phyloP scores from a whole-genome alignment of 2,888 invertebrate genomes.

The Julus scanicus region DNA sequence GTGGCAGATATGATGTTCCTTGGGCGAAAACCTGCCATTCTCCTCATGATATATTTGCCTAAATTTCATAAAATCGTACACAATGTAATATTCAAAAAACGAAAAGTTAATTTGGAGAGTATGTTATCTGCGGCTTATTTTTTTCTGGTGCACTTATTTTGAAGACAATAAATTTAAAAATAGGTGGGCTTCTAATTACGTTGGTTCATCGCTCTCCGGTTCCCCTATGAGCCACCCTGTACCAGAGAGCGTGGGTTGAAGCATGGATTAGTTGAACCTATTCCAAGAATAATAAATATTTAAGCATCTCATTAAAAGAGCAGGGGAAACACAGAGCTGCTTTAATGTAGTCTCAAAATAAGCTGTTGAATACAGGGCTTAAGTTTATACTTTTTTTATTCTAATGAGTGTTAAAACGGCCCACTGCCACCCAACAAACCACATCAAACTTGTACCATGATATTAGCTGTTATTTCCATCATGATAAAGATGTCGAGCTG shows the following conservation, averaged over 20 bases:
- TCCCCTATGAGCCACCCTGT: not conserved
- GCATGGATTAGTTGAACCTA: not conserved
- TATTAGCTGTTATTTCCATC: not conserved
- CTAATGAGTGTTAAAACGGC: not conserved
- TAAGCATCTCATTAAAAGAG: not conserved
- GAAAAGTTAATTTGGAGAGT: not conserved
- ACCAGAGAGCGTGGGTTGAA: not conserved
- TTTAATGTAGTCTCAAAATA: not conserved
- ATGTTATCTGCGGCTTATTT: not conserved
- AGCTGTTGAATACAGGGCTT: not conserved
- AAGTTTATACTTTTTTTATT: not conserved
- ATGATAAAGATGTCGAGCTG: not conserved
- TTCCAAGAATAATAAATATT: not conserved
- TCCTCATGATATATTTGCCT: not conserved
- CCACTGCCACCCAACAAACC: not conserved
- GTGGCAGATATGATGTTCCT: not conserved
- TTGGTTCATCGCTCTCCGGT: not conserved
- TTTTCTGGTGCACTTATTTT: not conserved
- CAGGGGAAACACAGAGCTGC: not conserved
- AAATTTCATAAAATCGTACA: not conserved
- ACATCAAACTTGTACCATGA: not conserved
- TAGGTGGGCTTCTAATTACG: not conserved
- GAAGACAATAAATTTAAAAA: not conserved
- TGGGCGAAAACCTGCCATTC: not conserved
- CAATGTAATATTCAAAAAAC: not conserved